These are phyloP conservation scores for Apamea epomidion DNA, from an alignment of 2,888 invertebrate species.

Conservation along the genomic window DNA sequence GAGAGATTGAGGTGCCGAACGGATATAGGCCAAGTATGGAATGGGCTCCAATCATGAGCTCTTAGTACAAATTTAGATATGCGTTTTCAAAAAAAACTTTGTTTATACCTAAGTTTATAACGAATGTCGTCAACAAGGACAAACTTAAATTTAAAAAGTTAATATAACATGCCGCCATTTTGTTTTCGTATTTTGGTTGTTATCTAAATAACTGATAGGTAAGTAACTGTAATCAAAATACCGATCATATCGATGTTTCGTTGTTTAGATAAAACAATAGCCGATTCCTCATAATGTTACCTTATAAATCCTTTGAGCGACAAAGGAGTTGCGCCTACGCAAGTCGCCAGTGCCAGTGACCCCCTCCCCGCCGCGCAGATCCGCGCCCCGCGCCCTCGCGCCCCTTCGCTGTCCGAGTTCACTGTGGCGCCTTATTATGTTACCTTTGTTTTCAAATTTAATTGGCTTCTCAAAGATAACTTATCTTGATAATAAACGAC, in stretches of 20 bases:
- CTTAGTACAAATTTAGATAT: neutral
- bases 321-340: constrained; percentile 87
- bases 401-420: constrained; percentile 70
- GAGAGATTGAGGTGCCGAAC: constrained; percentile 80
- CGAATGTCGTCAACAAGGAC: neutral
- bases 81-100: neutral
- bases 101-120: neutral
- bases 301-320: constrained; percentile 83
- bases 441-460: constrained; percentile 91
- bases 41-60: constrained; percentile 64
- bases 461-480: constrained; percentile 90
- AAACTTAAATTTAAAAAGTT: constrained; percentile 4
- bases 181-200: constrained; percentile 43
- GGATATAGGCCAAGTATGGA: constrained; percentile 78
- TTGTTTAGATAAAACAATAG: constrained; percentile 68
- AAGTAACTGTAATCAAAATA: constrained; percentile 61
- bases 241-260: constrained; percentile 56
- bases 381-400: constrained; percentile 57
- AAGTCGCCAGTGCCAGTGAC: constrained; percentile 78
- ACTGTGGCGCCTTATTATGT: constrained; percentile 89
- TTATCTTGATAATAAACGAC: constrained; percentile 90
- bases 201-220: constrained; percentile 53
- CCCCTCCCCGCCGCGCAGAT: constrained; percentile 70
- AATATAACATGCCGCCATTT: constrained; percentile 45
- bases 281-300: constrained; percentile 76